Conservation (phyloP, 2,888 invertebrate species). For the Caenorhabditis sp. region DNA sequence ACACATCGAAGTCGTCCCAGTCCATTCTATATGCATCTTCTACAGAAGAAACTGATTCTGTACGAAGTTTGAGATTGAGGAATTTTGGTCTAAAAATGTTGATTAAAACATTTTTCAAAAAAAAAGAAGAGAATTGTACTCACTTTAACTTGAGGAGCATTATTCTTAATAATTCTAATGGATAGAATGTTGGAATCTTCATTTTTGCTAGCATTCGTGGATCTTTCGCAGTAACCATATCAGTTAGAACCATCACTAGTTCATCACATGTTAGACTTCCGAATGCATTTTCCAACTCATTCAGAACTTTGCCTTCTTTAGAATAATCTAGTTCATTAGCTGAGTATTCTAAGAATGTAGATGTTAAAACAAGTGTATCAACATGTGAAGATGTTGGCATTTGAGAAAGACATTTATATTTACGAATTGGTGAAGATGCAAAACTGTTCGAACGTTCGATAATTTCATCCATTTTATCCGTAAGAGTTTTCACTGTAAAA, state of each 20-base stretch:
- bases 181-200: constrained; percentile 18
- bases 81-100: constrained; percentile 16
- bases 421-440: not conserved
- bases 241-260: constrained; percentile 27
- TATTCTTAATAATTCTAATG: constrained; percentile 16
- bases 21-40: constrained; percentile 30
- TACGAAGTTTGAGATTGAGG: constrained; percentile 16
- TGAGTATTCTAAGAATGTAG: constrained; percentile 19
- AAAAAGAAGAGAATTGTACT: not conserved
- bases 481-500: not conserved
- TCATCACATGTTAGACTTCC: constrained; percentile 14
- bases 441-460: not conserved
- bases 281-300: not conserved
- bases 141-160: constrained; percentile 7
- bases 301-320: not conserved
- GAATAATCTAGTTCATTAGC: constrained; percentile 21
- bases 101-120: not conserved
- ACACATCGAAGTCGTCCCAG: constrained; percentile 31
- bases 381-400: not conserved
- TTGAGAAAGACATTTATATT: not conserved
- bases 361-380: constrained; percentile 9
- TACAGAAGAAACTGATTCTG: constrained; percentile 16
- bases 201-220: not conserved
- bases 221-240: constrained; percentile 14
- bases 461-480: not conserved